Conservation (phyloP, 2,113 vertebrate genomes). For the Catharus fuscescens region DNA sequence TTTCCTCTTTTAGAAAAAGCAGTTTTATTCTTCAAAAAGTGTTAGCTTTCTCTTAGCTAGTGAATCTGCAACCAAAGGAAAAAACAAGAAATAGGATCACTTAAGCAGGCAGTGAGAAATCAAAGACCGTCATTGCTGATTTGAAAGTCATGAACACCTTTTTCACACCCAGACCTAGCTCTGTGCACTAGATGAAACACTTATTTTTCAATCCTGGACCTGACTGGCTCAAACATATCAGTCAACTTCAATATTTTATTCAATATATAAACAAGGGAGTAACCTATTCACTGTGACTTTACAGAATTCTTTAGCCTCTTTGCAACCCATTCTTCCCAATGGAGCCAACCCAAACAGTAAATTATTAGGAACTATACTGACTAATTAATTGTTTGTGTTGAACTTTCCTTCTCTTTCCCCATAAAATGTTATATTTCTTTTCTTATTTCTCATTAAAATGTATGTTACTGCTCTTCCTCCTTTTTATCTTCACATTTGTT, state of each 20-base stretch:
- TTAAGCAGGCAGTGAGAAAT: constrained; percentile 41
- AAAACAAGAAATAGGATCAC: constrained; percentile 1
- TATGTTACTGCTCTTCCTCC: neutral
- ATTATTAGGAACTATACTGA: neutral
- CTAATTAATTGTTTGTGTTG: neutral
- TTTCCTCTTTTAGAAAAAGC: neutral
- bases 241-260: constrained; percentile 54
- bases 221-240: constrained; percentile 6
- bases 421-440: constrained; percentile 2
- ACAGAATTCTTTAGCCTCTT: constrained; percentile 51
- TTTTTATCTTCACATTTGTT: neutral
- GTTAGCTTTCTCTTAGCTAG: neutral
- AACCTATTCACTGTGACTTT: constrained; percentile 48
- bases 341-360: neutral
- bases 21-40: neutral
- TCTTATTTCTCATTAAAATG: neutral
- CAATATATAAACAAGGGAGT: constrained; percentile 22
- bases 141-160: constrained; percentile 47
- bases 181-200: constrained; percentile 31
- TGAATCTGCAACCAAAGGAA: neutral
- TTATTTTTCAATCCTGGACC: constrained; percentile 52
- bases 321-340: constrained; percentile 32
- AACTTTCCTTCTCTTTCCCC: neutral
- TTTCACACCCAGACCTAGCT: constrained; percentile 33
- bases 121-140: constrained; percentile 22